Conservation (phyloP, 2,113 vertebrate species). For the Prolemur simus region DNA sequence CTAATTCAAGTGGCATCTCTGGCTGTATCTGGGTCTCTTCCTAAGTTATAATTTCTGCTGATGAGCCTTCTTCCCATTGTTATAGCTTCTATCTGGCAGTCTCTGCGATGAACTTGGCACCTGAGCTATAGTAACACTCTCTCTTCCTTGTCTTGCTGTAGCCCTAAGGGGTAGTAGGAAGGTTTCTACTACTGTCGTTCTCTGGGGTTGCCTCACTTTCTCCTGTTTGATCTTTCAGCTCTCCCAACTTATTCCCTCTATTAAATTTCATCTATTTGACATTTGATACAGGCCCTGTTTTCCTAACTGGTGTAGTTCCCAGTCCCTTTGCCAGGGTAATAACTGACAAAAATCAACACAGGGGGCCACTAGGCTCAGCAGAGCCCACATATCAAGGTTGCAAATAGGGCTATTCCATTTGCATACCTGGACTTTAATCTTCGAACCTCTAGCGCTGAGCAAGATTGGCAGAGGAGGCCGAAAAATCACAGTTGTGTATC, state of each 20-base stretch:
- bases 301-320: neutral
- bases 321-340: neutral
- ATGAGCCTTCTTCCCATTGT: neutral
- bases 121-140: neutral
- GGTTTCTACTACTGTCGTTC: slow-evolving; percentile 8
- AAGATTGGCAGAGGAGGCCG: slow-evolving; percentile 55
- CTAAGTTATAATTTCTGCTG: slow-evolving; percentile 33
- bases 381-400: neutral
- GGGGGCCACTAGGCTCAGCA: neutral
- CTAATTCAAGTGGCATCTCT: slow-evolving; percentile 22
- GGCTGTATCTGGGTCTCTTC: neutral
- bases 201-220: neutral
- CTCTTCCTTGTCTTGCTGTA: neutral
- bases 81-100: neutral
- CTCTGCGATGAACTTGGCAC: neutral
- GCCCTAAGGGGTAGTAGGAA: neutral
- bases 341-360: slow-evolving; percentile 24
- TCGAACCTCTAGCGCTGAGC: slow-evolving; percentile 46
- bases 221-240: neutral
- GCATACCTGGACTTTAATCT: slow-evolving; percentile 64
- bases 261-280: neutral
- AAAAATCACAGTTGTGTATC: slow-evolving; percentile 66
- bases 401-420: neutral
- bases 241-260: neutral
- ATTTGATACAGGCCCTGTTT: neutral